Base-by-base conservation (phyloP, 2,113 vertebrate genomes). In the Muntiacus reevesi region DNA sequence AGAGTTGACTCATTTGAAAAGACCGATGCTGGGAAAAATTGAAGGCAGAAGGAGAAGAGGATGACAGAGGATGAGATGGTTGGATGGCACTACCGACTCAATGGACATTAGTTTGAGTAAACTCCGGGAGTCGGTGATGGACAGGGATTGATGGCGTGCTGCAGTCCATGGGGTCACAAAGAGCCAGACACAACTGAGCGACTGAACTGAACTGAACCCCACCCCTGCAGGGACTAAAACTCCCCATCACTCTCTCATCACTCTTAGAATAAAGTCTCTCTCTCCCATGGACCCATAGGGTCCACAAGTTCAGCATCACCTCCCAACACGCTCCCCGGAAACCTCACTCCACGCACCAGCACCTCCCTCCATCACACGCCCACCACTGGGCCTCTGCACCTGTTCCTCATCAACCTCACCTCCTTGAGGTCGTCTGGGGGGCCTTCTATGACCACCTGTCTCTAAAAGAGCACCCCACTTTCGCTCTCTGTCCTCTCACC, bases 231-330 rank as follows among this genome's bases (percentile, higher is more conserved):
- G 1, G 1, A 14, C 54, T 3, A 3, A 45, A 40, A 16, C 50
- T 25, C n/a, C 33, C 87, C 13, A 6, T 43, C 36, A 4, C 43
- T 21, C 19, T 33, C 94, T 88, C 30, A 5, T 19, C 30, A 6
- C 19, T 40, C 47, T n/a, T 10, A 23, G 10, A 40, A 43, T 21
- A 55, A 50, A 85, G 16, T 3, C 50, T 25, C 33, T 52, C 55
- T 81, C 45, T 21, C 47, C 52, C 6, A 3, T 0, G 7, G 62
- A 23, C 17, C 36, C 1, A 0, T 0, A 40, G 47, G 40, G 16
- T 16, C 15, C 27, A 33, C 0, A 6, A 71, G 45, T 12, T 4
- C 71, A 64, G 33, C 6, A 4, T 8, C 45, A 12, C 4, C 47
- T 27, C 13, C 5, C 7, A 6, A 50, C 45, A 59, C 45, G 2